phyloP scores from a whole-genome alignment of 2,888 invertebrate species.

The Conomelus anceps region DNA sequence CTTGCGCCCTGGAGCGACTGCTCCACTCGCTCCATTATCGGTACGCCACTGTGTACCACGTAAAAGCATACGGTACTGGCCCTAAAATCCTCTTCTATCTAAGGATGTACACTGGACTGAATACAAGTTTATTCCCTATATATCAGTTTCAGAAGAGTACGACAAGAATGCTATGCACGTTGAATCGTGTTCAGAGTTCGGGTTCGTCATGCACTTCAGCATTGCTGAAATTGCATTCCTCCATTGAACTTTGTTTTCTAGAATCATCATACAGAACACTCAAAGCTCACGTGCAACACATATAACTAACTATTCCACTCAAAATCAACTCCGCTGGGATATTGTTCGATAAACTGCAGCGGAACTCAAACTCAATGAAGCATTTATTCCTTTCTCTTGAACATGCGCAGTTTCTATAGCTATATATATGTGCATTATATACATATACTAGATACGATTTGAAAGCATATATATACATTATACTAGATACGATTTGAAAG shows the following conservation, averaged over 20 bases:
- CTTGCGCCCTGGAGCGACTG: too few relatives aligned
- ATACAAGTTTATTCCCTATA: not conserved
- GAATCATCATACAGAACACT: not conserved
- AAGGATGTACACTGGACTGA: not conserved
- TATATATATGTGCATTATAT: too few relatives aligned
- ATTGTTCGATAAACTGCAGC: not conserved
- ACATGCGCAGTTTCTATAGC: not conserved
- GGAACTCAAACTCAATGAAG: not conserved
- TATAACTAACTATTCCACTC: not conserved
- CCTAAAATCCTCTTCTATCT: too few relatives aligned
- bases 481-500: too few relatives aligned
- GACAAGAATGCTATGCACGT: not conserved
- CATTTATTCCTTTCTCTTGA: not conserved
- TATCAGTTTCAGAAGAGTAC: not conserved
- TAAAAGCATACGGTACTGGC: too few relatives aligned
- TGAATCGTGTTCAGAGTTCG: not conserved
- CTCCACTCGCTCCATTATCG: too few relatives aligned
- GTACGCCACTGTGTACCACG: too few relatives aligned
- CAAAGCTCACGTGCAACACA: not conserved
- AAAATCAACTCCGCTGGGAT: not conserved
- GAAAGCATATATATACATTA: too few relatives aligned
- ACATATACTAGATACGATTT: too few relatives aligned
- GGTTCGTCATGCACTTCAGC: not conserved
- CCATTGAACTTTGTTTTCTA: not conserved
- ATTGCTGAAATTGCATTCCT: not conserved